phyloP scores from a whole-genome alignment of 2,113 vertebrate species.

The Myrmecophaga tridactyla region DNA sequence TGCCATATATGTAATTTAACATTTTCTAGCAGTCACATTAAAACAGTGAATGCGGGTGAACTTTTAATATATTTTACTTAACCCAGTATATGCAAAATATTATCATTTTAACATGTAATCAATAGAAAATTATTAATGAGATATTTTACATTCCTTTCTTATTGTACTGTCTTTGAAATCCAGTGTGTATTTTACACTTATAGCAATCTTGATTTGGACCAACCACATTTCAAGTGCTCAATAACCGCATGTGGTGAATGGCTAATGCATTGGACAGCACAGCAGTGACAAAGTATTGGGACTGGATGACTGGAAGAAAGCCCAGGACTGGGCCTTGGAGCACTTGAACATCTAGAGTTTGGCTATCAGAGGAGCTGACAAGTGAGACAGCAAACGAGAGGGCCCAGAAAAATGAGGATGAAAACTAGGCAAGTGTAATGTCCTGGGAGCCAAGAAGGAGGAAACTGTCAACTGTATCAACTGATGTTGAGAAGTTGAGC shows the following conservation, averaged over 20 bases:
- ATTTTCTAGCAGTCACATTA: not conserved
- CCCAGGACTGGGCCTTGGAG: not conserved
- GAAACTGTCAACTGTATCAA: not conserved
- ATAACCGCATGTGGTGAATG: not conserved
- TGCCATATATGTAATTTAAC: not conserved
- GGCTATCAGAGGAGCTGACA: not conserved
- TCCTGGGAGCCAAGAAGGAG: not conserved
- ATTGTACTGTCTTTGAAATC: not conserved
- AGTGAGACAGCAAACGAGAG: not conserved
- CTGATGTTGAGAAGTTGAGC: not conserved
- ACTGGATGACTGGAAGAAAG: not conserved
- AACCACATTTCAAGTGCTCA: not conserved
- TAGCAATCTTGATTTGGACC: not conserved
- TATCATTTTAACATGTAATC: not conserved
- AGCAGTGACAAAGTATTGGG: not conserved
- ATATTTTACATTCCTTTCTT: not conserved
- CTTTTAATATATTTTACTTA: slow-evolving; percentile 3
- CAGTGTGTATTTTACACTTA: not conserved
- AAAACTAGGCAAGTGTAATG: not conserved
- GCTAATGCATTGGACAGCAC: not conserved
- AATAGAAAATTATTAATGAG: not conserved
- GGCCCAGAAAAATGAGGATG: not conserved
- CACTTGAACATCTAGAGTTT: not conserved
- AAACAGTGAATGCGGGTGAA: slow-evolving; percentile 17
- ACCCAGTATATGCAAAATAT: not conserved